Evolutionary conservation across 2,113 vertebrate species (phyloP), one percentile per base, ranked within the genome.

Genomic region (Lonchura striata): DNA sequence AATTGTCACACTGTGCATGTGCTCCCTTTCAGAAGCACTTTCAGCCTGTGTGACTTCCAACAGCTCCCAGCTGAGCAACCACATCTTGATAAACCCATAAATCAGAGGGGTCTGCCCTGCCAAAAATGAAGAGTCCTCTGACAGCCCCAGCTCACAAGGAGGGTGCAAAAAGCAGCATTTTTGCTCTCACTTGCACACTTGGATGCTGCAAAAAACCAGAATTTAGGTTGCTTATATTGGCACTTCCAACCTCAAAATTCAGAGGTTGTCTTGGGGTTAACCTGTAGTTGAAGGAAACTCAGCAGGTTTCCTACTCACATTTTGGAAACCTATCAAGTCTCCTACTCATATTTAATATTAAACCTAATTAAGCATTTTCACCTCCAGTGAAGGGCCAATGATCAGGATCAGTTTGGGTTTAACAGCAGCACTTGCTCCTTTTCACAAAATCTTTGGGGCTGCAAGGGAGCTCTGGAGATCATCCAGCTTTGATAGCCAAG

Each of bases 41-140:
- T 50, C 81, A 91, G 78, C 75, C 7, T 11, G 57, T 66, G 94
- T 8, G 74, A 95, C 87, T 95, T 90, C 30, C 93, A 94, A 47
- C 78, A 83, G 93, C 60, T 97, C 82, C 97, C 91, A 92, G 92
- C 92, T 79, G 72, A 68, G 66, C 10, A 96, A 86, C 65, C 84
- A 90, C 95, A 93, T 82, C 68, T 21, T 59, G 86, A 97, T 91
- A 88, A 94, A 95, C 54, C 86, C 66, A 46, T 1, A 53, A 49
- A 86, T 68, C 88, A 81, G 83, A 96, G 68, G 82, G 90, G 13
- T 30, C 39, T 83, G 69, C 65, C n/a, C 24, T 70, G 93, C 91
- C 94, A 95, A 68, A 72, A 92, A 27, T 30, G 50, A 86, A 2
- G 91, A 86, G 64, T 46, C 33, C 84, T 92, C 84, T n/a, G 57